These are phyloP conservation scores for Urocolius indicus DNA, from an alignment of 2,113 vertebrate species.

Conservation along the genomic window DNA sequence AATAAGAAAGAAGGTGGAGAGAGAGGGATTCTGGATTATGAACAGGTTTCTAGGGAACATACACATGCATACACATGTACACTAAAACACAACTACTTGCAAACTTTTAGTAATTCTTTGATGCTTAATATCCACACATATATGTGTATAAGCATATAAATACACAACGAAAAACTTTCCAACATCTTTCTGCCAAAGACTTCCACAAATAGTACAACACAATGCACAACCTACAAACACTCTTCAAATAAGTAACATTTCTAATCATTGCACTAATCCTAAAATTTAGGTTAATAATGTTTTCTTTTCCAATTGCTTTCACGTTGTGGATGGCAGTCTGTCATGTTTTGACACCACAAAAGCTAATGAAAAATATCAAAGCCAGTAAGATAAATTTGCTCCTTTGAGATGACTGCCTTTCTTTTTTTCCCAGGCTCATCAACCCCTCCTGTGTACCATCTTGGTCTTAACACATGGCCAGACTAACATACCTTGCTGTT, in stretches of 20 bases:
- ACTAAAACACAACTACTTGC: not conserved
- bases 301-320: not conserved
- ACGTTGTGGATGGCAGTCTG: not conserved
- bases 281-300: not conserved
- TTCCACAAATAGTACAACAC: not conserved
- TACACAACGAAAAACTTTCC: not conserved
- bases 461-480: not conserved
- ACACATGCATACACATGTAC: not conserved
- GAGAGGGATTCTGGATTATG: not conserved
- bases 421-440: not conserved
- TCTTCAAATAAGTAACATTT: not conserved
- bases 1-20: not conserved
- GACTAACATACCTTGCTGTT: not conserved
- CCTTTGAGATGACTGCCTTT: not conserved
- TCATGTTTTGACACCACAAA: not conserved
- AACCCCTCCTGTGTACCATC: not conserved
- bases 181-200: not conserved
- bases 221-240: not conserved
- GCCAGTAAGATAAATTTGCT: not conserved
- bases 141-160: accelerated
- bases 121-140: not conserved
- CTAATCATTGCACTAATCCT: not conserved
- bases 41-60: not conserved
- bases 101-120: not conserved
- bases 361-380: not conserved